Base-by-base conservation (phyloP, 2,113 vertebrate species). In the Mesocricetus auratus region DNA sequence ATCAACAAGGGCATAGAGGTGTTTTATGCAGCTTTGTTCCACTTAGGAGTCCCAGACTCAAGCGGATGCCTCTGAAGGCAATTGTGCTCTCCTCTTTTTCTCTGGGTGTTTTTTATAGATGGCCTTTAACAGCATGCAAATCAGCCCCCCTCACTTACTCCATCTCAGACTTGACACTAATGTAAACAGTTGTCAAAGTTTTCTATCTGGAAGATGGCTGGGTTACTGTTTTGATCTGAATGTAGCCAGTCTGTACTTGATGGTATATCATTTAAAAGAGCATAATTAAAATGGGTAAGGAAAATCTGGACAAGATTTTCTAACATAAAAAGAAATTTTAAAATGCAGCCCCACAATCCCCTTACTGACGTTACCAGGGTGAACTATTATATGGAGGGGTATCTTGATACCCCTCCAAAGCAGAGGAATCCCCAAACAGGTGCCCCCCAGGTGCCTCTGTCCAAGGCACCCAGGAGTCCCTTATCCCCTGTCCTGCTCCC, bases 211-310 rank as follows among this genome's bases (percentile, higher is more conserved):
- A 91, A 58, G 73, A 87, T 22, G 82, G 66, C 81, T 62, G 77
- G 79, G 90, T 83, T 94, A 95, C 89, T 95, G 94, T 96, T 96
- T 96, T 97, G 83, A 85, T 93, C 88, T 96, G 93, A 83, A 94
- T 74, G 86, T 29, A 97, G 91, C 97, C 87, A 91, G 85, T 86
- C 93, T 81, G 64, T 64, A n/a, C 66, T 96, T 97, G 71, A 64
- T 77, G 93, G 33, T 88, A 94, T 5, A 13, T 96, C 94, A 96
- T 96, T 98, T 95, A 79, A 91, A 97, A 96, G 66, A 95, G 78
- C 62, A 87, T 97, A 77, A 97, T 97, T 97, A 95, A 97, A 97
- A 97, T 94, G 96, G 64, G 92, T 95, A 97, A 97, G 92, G 94
- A 96, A 97, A 97, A 53, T 90, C 90, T 97, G 95, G 86, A 95